phyloP scores from a whole-genome alignment of 2,888 invertebrate species.

The Parnassius mnemosyne region DNA sequence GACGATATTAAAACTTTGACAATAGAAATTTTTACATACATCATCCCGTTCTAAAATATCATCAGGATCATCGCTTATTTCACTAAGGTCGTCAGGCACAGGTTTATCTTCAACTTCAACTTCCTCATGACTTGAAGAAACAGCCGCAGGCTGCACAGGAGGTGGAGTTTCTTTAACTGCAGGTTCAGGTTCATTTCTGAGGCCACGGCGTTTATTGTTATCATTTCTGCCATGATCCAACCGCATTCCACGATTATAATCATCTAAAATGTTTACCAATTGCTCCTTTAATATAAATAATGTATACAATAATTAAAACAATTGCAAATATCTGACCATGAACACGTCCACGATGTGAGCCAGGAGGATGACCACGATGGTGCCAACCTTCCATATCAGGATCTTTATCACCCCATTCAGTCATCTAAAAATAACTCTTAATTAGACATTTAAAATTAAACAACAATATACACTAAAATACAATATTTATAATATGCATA shows the following conservation, averaged over 20 bases:
- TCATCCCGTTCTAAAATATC: slow-evolving; percentile 92
- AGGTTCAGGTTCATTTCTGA: slow-evolving; percentile 59
- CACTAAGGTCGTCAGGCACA: slow-evolving; percentile 88
- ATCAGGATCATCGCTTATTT: slow-evolving; percentile 94
- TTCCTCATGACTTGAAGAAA: slow-evolving; percentile 51
- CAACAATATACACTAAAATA: slow-evolving; percentile 10
- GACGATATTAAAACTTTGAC: slow-evolving; percentile 3
- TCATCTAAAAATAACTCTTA: slow-evolving; percentile 52
- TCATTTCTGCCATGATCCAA: slow-evolving; percentile 59
- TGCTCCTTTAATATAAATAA: slow-evolving; percentile 1
- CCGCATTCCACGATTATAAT: slow-evolving; percentile 68
- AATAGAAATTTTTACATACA: slow-evolving; percentile 47
- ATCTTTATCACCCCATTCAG: slow-evolving; percentile 77
- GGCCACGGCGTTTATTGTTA: slow-evolving; percentile 61
- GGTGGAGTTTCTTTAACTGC: slow-evolving; percentile 53
- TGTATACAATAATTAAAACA: not conserved
- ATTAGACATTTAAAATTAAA: not conserved
- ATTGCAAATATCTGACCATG: slow-evolving; percentile 50
- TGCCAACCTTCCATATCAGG: slow-evolving; percentile 74
- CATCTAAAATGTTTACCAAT: slow-evolving; percentile 45
- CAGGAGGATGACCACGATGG: slow-evolving; percentile 69
- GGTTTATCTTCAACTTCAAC: slow-evolving; percentile 74
- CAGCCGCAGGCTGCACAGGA: slow-evolving; percentile 58
- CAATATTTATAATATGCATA: slow-evolving; percentile 46
- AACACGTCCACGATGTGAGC: slow-evolving; percentile 72